Evolutionary conservation across 2,888 invertebrate species (phyloP).

Genomic region (Leucophora obtusa): DNA sequence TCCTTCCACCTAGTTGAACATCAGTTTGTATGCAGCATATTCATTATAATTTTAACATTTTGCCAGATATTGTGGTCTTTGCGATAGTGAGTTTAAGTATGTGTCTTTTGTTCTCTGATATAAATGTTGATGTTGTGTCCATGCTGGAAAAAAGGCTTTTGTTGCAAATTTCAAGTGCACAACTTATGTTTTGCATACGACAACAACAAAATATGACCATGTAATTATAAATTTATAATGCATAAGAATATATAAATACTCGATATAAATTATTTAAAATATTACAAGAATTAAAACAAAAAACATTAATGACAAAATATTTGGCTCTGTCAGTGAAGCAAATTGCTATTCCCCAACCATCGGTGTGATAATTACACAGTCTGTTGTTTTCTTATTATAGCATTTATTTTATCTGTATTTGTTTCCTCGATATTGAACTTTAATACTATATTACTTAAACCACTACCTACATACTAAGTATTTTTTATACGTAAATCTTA

Average conservation of each 20-base stretch:
- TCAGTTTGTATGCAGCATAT: constrained; percentile 26
- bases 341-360: too few relatives aligned
- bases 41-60: constrained; percentile 44
- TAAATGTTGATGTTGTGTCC: constrained; percentile 14
- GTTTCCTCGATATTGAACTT: background rate
- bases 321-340: too few relatives aligned
- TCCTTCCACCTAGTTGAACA: constrained; percentile 34
- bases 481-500: constrained; percentile 21
- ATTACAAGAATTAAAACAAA: too few relatives aligned
- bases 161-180: constrained; percentile 56
- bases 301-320: too few relatives aligned
- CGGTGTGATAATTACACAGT: too few relatives aligned
- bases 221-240: constrained; percentile 48
- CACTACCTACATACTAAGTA: too few relatives aligned
- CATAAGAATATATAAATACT: constrained; percentile 21
- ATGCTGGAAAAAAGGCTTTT: constrained; percentile 42
- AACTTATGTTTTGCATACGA: constrained; percentile 38
- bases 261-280: too few relatives aligned
- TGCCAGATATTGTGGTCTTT: constrained; percentile 27
- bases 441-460: background rate
- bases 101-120: background rate
- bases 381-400: too few relatives aligned
- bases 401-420: background rate
- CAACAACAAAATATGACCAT: constrained; percentile 4
- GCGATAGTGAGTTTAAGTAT: constrained; percentile 3